These are phyloP conservation scores for Sporophila hypoxantha DNA, from an alignment of 2,113 vertebrate genomes.

Conservation along the genomic window DNA sequence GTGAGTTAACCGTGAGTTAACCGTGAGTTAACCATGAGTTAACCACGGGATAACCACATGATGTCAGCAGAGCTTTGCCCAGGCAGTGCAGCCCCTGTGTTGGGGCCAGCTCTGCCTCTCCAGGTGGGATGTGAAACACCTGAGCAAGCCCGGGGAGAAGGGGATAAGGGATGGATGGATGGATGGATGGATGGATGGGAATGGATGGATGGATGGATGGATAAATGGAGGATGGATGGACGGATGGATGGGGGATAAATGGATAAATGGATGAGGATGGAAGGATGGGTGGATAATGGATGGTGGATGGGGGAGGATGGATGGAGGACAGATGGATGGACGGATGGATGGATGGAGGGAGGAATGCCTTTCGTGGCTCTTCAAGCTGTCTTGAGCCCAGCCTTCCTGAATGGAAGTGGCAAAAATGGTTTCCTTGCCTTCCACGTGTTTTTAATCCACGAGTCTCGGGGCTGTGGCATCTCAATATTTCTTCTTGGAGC, in stretches of 20 bases:
- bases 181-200: not conserved
- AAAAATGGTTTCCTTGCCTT: not conserved
- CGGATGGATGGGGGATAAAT: not conserved
- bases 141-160: not conserved
- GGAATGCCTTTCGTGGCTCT: not conserved
- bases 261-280: not conserved
- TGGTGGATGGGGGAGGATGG: not conserved
- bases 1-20: not conserved
- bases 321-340: not conserved
- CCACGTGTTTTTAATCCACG: not conserved
- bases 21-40: not conserved
- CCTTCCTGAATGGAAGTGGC: not conserved
- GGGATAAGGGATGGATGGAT: not conserved
- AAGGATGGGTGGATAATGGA: not conserved
- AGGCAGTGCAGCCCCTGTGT: not conserved
- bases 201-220: not conserved
- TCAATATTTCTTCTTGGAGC: not conserved
- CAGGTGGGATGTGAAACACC: not conserved
- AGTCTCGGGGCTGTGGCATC: not conserved
- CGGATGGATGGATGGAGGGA: not conserved
- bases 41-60: not conserved
- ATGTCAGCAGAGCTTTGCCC: not conserved
- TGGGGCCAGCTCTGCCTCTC: not conserved
- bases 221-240: not conserved
- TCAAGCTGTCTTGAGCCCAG: not conserved